Percentiles rank a stretch among this genome's conserved stretches.
These are phyloP conservation scores for Ganaspis sp. DNA, from an alignment of 1,140 invertebrate species.

Conservation along the genomic window DNA sequence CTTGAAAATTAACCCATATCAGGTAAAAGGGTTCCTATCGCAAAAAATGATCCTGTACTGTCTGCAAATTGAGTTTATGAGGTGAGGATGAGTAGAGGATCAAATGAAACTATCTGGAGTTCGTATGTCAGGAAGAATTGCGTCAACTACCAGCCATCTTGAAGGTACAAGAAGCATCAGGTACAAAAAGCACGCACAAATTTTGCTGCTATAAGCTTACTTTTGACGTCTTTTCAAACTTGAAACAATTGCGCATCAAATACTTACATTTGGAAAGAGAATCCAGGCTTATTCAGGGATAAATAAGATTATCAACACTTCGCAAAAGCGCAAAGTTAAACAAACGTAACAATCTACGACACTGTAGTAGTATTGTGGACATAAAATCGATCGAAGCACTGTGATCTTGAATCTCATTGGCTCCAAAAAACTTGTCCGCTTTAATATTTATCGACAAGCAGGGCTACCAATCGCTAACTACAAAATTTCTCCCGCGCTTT, in stretches of 20 bases:
- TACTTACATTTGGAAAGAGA: constrained; percentile 63
- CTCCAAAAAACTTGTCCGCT: not conserved
- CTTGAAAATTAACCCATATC: constrained; percentile 23
- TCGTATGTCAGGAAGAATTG: constrained; percentile 45
- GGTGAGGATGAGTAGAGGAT: not conserved
- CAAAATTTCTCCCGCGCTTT: not conserved
- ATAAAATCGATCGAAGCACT: constrained; percentile 68
- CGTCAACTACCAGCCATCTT: constrained; percentile 68
- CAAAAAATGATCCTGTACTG: not conserved
- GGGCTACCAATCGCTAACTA: not conserved
- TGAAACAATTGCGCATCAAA: constrained; percentile 16
- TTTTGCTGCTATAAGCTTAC: constrained; percentile 28
- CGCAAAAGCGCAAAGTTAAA: constrained; percentile 57
- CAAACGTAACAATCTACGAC: constrained; percentile 47
- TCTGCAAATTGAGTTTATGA: not conserved
- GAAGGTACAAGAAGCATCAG: constrained; percentile 58
- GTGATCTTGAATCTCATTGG: constrained; percentile 10
- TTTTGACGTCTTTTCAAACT: constrained; percentile 30
- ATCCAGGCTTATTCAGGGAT: constrained; percentile 60
- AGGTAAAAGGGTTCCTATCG: too few species aligned
- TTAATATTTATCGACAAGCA: not conserved
- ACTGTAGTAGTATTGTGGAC: constrained; percentile 65
- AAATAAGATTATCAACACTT: constrained; percentile 59
- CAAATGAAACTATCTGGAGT: not conserved
- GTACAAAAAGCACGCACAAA: constrained; percentile 61